These are phyloP conservation scores for Tetranychus cinnabarinus DNA, from an alignment of 1,140 invertebrate species.

Conservation along the genomic window DNA sequence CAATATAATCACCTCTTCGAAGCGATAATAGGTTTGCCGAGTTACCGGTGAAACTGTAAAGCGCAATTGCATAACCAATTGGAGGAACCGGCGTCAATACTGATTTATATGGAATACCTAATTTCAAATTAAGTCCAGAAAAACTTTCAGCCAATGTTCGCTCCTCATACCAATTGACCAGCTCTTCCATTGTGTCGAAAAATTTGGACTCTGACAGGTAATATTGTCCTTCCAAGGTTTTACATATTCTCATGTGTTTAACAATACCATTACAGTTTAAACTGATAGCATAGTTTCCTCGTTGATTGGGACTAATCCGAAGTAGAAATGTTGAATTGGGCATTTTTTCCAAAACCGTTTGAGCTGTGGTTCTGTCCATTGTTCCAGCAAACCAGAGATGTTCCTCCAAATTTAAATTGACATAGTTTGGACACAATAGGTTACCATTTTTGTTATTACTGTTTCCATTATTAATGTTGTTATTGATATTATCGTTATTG, in stretches of 20 bases:
- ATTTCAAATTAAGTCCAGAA: slow-evolving; percentile 22
- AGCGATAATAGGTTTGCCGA: slow-evolving; percentile 50
- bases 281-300: slow-evolving; percentile 46
- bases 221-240: slow-evolving; percentile 28
- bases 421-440: slow-evolving; percentile 25
- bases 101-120: slow-evolving; percentile 22
- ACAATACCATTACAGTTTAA: slow-evolving; percentile 49
- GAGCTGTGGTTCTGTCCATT: slow-evolving; percentile 39
- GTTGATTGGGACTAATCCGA: slow-evolving; percentile 38
- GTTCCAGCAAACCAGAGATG: slow-evolving; percentile 19
- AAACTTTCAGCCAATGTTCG: slow-evolving; percentile 73
- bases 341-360: slow-evolving; percentile 44
- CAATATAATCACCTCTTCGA: slow-evolving; percentile 46
- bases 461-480: slow-evolving; percentile 23
- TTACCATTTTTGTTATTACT: slow-evolving; percentile 24
- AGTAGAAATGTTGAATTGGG: slow-evolving; percentile 70
- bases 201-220: slow-evolving; percentile 68
- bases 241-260: slow-evolving; percentile 71
- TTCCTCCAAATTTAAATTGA: slow-evolving; percentile 18
- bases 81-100: slow-evolving; percentile 1
- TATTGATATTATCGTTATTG: not conserved
- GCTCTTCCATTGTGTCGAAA: slow-evolving; percentile 63
- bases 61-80: slow-evolving; percentile 19
- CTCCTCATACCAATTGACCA: slow-evolving; percentile 68
- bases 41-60: slow-evolving; percentile 23